These are phyloP conservation scores for Pomatostomus ruficeps DNA, from an alignment of 2,113 vertebrate genomes.

Conservation along the genomic window DNA sequence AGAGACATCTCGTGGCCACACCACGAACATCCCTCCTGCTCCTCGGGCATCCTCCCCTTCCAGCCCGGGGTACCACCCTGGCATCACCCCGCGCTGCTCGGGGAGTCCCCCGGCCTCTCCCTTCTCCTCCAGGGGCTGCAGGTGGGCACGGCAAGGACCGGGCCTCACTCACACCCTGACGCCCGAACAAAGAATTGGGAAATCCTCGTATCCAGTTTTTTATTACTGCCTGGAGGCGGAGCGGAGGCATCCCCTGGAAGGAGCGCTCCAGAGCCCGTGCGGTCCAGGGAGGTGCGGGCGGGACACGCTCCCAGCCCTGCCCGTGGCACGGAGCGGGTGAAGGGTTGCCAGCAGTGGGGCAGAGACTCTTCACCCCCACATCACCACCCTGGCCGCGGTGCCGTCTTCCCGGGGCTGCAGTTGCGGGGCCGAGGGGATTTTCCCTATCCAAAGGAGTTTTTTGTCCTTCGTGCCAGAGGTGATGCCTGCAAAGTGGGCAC, in stretches of 20 bases:
- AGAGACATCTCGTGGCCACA: constrained; percentile 39
- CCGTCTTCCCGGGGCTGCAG: neutral
- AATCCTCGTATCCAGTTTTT: neutral
- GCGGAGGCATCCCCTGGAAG: neutral
- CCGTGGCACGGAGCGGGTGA: fast-evolving
- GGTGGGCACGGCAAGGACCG: neutral
- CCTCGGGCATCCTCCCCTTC: neutral
- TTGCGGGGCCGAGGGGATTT: neutral
- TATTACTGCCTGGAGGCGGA: neutral
- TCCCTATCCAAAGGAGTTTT: neutral
- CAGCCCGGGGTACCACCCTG: neutral
- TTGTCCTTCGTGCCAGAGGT: neutral
- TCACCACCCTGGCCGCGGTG: fast-evolving
- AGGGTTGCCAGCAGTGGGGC: fast-evolving
- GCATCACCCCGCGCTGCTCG: neutral
- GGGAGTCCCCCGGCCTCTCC: neutral
- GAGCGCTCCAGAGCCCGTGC: neutral
- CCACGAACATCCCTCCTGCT: neutral
- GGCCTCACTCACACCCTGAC: fast-evolving
- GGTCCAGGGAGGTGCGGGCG: neutral
- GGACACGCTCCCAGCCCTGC: neutral
- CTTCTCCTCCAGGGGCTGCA: neutral
- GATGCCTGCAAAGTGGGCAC: neutral
- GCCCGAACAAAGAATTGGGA: fast-evolving
- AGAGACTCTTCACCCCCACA: fast-evolving